Evolutionary conservation across 2,888 invertebrate genomes (phyloP), one percentile per base, ranked within the genome.

Genomic region (Drosophila algonquin): DNA sequence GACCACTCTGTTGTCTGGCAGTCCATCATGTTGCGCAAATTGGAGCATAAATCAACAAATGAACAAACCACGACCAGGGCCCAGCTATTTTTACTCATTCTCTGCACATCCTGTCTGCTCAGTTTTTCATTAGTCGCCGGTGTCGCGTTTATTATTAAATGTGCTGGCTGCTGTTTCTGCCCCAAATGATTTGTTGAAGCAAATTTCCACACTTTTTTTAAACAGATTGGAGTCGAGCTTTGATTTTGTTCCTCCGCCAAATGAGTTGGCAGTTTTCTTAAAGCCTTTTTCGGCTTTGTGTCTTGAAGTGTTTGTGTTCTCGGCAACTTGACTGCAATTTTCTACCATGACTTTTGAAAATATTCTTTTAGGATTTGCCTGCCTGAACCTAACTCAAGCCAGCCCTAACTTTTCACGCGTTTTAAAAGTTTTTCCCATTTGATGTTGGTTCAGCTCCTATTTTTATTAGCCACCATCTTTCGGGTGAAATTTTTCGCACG

Each of bases 21-120:
- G 70, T 68, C 73, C 76, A 84, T 84, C 87, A 79, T 81, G 70
- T 76, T 84, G 81, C 52, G 58, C 72, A 85, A 85, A 87, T 87
- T 89, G 77, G 75, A 51, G 71, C 75, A 85, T 85, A 85, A 85
- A 85, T 85, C 85, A 89, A 72, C 74, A 55, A 74, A 78, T 81
- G 71, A 75, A 63, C 79, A 75, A 71, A 63, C 71, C 58, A 63
- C 80, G 68, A 55, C 63, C 75, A 60, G 12, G 44, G 51, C 51
- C 30, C 53, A 53, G 72, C 69, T 82, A 74, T 77, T 79, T 81
- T 75, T 68, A 68, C 57, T 70, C 59, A 60, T 65, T 67, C 54
- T 62, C 60, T 40, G 44, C 27, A 35, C 63, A 63, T 52, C 61
- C 68, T 71, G 78, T 69, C 81, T 69, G 57, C 51, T 18, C 55